A percentile compares a stretch with the other conserved stretches of the same genome.
Conservation (phyloP, 2,797 vertebrate species). For the Taeniopygia guttata region DNA sequence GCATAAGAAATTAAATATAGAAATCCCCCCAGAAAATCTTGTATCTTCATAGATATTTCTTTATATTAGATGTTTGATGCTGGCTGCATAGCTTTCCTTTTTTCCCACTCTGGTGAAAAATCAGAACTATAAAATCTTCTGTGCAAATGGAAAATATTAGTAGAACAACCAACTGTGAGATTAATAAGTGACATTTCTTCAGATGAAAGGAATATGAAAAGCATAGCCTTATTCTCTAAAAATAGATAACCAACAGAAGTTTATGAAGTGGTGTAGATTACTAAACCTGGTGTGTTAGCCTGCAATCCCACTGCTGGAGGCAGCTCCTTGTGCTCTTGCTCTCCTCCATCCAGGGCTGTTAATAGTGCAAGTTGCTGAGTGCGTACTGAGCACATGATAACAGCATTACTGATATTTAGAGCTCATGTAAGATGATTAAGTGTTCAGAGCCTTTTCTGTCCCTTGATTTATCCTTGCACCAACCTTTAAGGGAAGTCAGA, state of each 20-base stretch:
- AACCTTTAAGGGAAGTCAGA: background rate
- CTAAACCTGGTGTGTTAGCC: background rate
- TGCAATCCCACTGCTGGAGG: background rate
- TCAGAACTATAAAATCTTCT: background rate
- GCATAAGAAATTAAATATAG: background rate
- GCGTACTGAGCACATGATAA: background rate
- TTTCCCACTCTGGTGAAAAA: background rate
- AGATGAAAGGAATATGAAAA: background rate
- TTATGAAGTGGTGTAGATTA: background rate
- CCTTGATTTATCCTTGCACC: background rate
- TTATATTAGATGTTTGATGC: background rate
- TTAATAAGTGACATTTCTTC: background rate
- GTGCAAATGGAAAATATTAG: background rate
- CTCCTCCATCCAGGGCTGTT: background rate
- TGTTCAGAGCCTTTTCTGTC: background rate
- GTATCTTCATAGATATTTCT: background rate
- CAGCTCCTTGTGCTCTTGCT: background rate
- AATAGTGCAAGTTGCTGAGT: background rate
- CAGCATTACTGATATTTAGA: accelerated
- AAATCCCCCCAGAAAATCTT: background rate
- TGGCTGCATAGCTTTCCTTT: background rate
- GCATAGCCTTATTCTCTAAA: background rate
- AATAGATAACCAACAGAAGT: background rate
- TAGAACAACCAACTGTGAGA: background rate
- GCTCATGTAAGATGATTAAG: background rate